Conservation (phyloP, 2,113 vertebrate species). For the Mobula hypostoma region DNA sequence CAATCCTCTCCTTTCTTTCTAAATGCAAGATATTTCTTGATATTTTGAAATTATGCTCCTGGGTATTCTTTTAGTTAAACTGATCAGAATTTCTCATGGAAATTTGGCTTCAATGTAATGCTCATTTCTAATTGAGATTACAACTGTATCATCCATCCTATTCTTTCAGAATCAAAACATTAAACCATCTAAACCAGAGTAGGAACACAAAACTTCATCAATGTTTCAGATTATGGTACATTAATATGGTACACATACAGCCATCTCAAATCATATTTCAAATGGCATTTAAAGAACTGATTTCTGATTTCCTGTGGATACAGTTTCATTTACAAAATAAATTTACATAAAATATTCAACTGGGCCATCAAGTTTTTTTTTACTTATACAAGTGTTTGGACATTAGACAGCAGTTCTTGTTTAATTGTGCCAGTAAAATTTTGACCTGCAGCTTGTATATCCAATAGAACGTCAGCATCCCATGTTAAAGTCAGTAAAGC, state of each 20-base stretch:
- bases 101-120: neutral
- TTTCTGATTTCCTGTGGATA: neutral
- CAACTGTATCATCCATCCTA: neutral
- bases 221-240: neutral
- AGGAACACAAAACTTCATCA: neutral
- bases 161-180: neutral
- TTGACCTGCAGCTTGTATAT: constrained; percentile 63
- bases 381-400: constrained; percentile 69
- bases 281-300: neutral
- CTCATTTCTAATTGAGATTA: neutral
- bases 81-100: neutral
- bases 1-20: neutral
- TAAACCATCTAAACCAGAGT: neutral
- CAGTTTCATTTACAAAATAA: neutral
- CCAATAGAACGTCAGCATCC: constrained; percentile 72
- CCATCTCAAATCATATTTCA: neutral
- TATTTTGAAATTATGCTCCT: neutral
- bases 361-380: constrained; percentile 42
- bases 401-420: constrained; percentile 59
- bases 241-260: neutral
- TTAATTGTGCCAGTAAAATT: constrained; percentile 55
- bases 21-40: neutral
- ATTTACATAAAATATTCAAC: constrained; percentile 26
- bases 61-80: neutral
- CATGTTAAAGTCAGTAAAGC: constrained; percentile 77